Evolutionary conservation across 2,113 vertebrate genomes (phyloP).

Genomic region (Sebastes fasciatus): DNA sequence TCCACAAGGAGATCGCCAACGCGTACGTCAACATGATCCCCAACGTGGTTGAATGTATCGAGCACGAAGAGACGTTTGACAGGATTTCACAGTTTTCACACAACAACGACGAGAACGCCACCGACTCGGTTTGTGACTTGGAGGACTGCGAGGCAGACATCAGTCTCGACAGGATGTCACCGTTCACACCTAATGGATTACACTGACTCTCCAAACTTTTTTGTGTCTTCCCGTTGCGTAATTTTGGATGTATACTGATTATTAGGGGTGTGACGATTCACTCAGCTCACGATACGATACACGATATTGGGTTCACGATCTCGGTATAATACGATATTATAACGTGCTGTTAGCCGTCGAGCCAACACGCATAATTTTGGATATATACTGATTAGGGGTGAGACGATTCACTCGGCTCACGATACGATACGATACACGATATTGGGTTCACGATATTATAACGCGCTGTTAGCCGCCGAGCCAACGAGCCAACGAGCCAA

Average conservation of each 20-base stretch:
- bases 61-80: constrained; percentile 87
- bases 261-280: too few relatives aligned
- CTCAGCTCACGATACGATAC: too few relatives aligned
- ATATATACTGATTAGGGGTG: too few relatives aligned
- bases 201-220: constrained; percentile 73
- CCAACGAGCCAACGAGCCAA: too few relatives aligned
- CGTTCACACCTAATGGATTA: constrained; percentile 90
- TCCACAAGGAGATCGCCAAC: constrained; percentile 88
- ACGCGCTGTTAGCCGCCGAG: too few relatives aligned
- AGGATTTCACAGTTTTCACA: constrained; percentile 86
- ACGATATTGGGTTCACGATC: too few relatives aligned
- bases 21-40: constrained; percentile 92
- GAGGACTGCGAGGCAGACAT: constrained; percentile 90
- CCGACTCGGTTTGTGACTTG: constrained; percentile 88
- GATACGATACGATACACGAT: too few relatives aligned
- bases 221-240: constrained; percentile 35
- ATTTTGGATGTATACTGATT: constrained; percentile 63
- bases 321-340: too few relatives aligned
- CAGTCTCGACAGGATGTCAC: constrained; percentile 87
- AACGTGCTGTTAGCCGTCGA: too few relatives aligned
- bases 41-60: constrained; percentile 85
- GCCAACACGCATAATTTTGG: too few relatives aligned
- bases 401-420: too few relatives aligned
- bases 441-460: too few relatives aligned
- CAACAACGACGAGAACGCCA: constrained; percentile 83